phyloP scores from a whole-genome alignment of 2,113 vertebrate species.

The Pteruthius melanotis region DNA sequence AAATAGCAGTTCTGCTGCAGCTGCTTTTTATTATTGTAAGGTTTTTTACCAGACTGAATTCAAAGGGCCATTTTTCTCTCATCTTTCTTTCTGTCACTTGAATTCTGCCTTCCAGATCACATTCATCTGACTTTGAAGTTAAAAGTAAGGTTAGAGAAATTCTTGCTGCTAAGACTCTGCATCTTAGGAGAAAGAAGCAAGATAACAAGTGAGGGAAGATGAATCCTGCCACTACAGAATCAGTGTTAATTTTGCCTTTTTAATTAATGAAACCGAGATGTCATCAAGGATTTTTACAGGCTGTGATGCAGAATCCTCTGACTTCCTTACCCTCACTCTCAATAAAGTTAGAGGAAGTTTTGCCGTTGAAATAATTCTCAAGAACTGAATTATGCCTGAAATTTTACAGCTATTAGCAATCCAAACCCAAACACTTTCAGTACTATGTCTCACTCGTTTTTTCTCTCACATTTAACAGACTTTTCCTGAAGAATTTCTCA shows the following conservation, averaged over 20 bases:
- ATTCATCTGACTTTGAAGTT: not conserved
- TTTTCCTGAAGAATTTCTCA: conserved; percentile 82
- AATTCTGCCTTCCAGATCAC: not conserved
- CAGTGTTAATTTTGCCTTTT: not conserved
- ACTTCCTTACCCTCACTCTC: not conserved
- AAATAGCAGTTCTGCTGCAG: not conserved
- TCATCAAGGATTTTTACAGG: not conserved
- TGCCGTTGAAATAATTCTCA: not conserved
- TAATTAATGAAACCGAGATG: not conserved
- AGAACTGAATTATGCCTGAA: not conserved
- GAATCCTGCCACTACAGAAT: not conserved
- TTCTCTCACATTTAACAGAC: conserved; percentile 39
- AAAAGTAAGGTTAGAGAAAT: not conserved
- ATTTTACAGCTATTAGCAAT: not conserved
- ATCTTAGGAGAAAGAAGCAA: not conserved
- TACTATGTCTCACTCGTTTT: not conserved
- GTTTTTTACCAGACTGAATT: not conserved
- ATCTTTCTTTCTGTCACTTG: not conserved
- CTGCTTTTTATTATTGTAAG: not conserved
- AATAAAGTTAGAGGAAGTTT: not conserved
- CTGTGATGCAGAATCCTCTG: not conserved
- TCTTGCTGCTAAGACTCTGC: not conserved
- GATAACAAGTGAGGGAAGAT: not conserved
- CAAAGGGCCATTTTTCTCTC: not conserved
- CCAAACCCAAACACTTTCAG: not conserved